A percentile compares a stretch with the other conserved stretches of the same genome.
Evolutionary conservation across 2,113 vertebrate species (phyloP).

Genomic region (Nicator chloris): DNA sequence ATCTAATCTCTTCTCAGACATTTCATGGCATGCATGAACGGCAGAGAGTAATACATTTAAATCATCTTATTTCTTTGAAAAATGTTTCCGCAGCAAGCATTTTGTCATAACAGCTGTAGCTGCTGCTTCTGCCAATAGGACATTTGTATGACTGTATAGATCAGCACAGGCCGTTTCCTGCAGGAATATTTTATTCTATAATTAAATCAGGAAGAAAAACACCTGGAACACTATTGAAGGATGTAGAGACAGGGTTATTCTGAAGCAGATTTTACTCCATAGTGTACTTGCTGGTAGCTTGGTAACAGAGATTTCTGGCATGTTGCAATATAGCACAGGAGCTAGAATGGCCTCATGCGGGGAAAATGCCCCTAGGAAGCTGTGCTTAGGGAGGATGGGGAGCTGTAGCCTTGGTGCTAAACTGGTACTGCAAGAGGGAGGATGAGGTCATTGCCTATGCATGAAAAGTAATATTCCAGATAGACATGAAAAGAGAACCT

Average conservation of each 20-base stretch:
- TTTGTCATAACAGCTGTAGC: slow-evolving; percentile 42
- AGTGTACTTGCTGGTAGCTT: not conserved
- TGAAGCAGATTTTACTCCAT: not conserved
- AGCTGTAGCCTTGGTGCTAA: not conserved
- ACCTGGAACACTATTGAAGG: not conserved
- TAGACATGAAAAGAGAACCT: not conserved
- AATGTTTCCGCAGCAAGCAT: not conserved
- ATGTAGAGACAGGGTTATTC: not conserved
- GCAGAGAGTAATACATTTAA: not conserved
- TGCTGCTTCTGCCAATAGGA: not conserved
- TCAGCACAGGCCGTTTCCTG: slow-evolving; percentile 30
- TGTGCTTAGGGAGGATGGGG: not conserved
- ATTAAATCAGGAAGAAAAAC: slow-evolving; percentile 5
- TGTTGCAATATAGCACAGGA: not conserved
- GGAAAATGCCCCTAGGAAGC: not conserved
- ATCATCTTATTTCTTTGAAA: slow-evolving; percentile 7
- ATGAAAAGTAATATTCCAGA: not conserved
- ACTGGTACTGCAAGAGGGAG: not conserved
- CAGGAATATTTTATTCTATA: slow-evolving; percentile 9
- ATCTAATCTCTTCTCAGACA: not conserved
- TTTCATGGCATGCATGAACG: not conserved
- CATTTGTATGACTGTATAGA: not conserved
- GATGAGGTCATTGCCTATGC: not conserved
- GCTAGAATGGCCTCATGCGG: not conserved
- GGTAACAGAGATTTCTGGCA: not conserved